Base-by-base conservation (phyloP, 1,140 invertebrate genomes). In the Brachionus rotundiformis region DNA sequence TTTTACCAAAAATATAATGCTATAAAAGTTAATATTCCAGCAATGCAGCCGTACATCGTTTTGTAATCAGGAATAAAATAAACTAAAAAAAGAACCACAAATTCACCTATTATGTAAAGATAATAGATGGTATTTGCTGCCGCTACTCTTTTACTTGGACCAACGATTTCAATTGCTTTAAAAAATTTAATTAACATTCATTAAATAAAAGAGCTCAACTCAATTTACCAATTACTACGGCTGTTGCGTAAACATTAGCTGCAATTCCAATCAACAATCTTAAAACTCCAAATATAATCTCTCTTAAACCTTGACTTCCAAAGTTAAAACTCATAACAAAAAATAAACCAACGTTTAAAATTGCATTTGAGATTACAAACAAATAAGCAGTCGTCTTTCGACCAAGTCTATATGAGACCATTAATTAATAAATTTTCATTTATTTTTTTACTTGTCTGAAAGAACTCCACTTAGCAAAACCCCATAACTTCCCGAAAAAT, bases 61-160 rank as follows among this genome's bases (percentile, higher is more conserved):
- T 39, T 33, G 54, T 79, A 81, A 49, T 81, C 23, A 10, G 31
- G 54, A n/a, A 81, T 65, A 25, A 81, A 47, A 68, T 81, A 81
- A 7, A 61, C 79, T 8, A 81, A 71, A n/a, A 65, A 16, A 13
- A 81, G n/a, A 47, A 81, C 39, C 10, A 81, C 54, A 68, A 81
- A 81, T 49, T 81, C 79, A 41, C 79, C 79, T 11, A 33, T 19
- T 16, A 79, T 79, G 19, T 36, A 79, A 16, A 79, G n/a, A 59
- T 79, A 79, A 39, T 79, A 79, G 13, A 79, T 63, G 2, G 76
- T 29, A 41, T 79, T 79, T 8, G 76, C 59, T 16, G 76, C 76
- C 8, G 59, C 31, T 25, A 79, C 59, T 23, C 76, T 41, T 59
- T 79, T 59, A 11, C n/a, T 36, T 4, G 76, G 76, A 27, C 76